Base-by-base conservation (phyloP, 1,140 invertebrate genomes). In the Drosophila yakuba region DNA sequence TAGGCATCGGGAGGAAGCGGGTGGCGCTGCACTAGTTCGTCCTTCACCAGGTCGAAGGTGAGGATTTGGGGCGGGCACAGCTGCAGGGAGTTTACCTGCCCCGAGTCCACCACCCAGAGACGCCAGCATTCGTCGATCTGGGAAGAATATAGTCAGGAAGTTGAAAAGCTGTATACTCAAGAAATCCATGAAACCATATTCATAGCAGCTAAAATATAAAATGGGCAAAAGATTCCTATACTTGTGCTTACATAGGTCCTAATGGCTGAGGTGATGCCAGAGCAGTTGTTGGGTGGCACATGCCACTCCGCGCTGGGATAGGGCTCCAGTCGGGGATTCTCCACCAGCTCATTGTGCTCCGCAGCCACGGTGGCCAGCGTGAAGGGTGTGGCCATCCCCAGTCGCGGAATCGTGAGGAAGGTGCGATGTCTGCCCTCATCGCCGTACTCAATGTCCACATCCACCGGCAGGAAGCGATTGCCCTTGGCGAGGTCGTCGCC, bases 381-480 rank as follows among this genome's bases (percentile, higher is more conserved):
- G 4, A 94, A 93, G 0, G 96, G 96, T 2, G 96, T 93, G 0
- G 95, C 96, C 2, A 93, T 77, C 75, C 94, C 97, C 93, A 95
- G 96, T 50, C 95, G 95, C 1, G 96, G 96, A 44, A 96, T 94
- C 0, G 96, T 94, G 0, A 96, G 91, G 71, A 96, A 96, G 0
- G 96, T 93, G 4, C 94, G 90, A 64, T 91, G 90, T 2, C 84
- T 69, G n/a, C 88, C 90, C 73, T 91, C 78, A 35, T 91, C 85
- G 15, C 95, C 94, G 78, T 90, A 93, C 75, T 95, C 94, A 1
- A 96, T 94, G 73, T 96, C 96, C 5, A 96, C 93, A 80, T 96
- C 96, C 45, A 97, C 95, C 2, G 95, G 95, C 36, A 96, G 96
- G 94, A n/a, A 96, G 94, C 45, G 96, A 90, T 94, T 95, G 3